A percentile compares a stretch with the other conserved stretches of the same genome.
phyloP scores from a whole-genome alignment of 2,888 invertebrate species.

The Drosophila peninsularis region DNA sequence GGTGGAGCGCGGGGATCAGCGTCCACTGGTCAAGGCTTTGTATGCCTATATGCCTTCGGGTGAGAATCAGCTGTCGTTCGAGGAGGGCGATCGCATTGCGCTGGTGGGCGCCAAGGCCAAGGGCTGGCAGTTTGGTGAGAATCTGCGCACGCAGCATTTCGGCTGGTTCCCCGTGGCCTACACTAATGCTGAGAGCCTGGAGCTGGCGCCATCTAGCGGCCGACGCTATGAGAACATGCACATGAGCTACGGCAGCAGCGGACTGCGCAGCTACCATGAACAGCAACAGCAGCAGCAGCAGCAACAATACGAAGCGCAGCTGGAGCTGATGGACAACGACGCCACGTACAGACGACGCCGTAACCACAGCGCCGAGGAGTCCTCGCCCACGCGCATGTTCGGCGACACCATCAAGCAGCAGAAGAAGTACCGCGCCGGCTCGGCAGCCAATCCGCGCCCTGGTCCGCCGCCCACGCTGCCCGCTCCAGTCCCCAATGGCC shows the following conservation, averaged over 20 bases:
- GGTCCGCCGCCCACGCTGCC: slow-evolving; percentile 90
- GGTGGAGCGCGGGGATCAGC: slow-evolving; percentile 86
- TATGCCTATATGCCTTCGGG: slow-evolving; percentile 95
- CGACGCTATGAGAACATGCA: slow-evolving; percentile 82
- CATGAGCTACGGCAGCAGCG: slow-evolving; percentile 77
- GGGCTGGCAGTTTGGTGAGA: slow-evolving; percentile 99
- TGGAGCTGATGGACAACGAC: slow-evolving; percentile 75
- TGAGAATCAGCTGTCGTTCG: slow-evolving; percentile 96
- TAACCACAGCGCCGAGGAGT: slow-evolving; percentile 81
- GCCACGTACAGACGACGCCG: slow-evolving; percentile 77
- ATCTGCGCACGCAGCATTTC: slow-evolving; percentile 94
- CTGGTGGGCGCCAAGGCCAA: slow-evolving; percentile 95
- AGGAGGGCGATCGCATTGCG: slow-evolving; percentile 94
- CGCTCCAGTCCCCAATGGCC: slow-evolving; percentile 87
- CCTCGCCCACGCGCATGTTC: slow-evolving; percentile 89
- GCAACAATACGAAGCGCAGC: slow-evolving; percentile 74
- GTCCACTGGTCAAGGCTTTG: slow-evolving; percentile 92
- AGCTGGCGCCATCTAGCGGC: slow-evolving; percentile 34
- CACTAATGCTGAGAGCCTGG: slow-evolving; percentile 90
- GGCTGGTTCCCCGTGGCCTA: slow-evolving; percentile 99
- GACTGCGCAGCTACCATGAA: slow-evolving; percentile 77
- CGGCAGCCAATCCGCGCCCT: slow-evolving; percentile 86
- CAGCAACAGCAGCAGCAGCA: slow-evolving; percentile 70
- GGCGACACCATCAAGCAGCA: slow-evolving; percentile 88
- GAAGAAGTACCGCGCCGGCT: slow-evolving; percentile 86